These are phyloP conservation scores for Tapera naevia DNA, from an alignment of 2,797 vertebrate species.

Conservation along the genomic window DNA sequence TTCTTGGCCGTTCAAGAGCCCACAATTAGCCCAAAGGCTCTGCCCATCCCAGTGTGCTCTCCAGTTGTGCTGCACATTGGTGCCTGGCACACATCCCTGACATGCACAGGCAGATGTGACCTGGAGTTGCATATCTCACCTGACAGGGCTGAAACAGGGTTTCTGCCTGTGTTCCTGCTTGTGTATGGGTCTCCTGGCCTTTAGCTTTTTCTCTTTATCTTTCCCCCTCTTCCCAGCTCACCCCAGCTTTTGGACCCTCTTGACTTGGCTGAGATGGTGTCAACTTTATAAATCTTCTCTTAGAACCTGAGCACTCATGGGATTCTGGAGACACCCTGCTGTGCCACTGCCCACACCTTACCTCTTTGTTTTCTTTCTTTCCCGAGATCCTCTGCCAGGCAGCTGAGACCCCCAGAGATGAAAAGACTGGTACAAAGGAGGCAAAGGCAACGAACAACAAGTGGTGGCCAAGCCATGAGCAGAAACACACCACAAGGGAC, in stretches of 20 bases:
- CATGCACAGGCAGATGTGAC: rapidly evolving
- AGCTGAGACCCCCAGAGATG: rapidly evolving
- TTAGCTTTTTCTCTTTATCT: background rate
- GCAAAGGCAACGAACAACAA: background rate
- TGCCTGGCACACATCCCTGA: rapidly evolving
- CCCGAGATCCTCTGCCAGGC: background rate
- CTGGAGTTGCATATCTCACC: background rate
- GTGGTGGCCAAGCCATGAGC: rapidly evolving
- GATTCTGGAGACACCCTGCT: background rate
- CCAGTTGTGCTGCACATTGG: rapidly evolving
- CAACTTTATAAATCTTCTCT: background rate
- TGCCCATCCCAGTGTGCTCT: background rate
- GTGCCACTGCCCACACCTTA: background rate
- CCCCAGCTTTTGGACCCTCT: too few relatives aligned
- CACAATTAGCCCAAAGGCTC: background rate
- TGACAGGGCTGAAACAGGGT: background rate
- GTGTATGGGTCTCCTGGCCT: too few relatives aligned
- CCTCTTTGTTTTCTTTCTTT: background rate
- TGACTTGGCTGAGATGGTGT: background rate
- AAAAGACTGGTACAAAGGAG: rapidly evolving
- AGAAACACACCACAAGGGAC: rapidly evolving
- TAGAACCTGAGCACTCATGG: rapidly evolving
- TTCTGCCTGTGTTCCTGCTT: background rate
- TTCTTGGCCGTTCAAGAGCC: background rate
- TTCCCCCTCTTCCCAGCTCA: background rate